A percentile compares a stretch with the other conserved stretches of the same genome.
These are phyloP conservation scores for Bombus confusus DNA, from an alignment of 1,140 invertebrate genomes.

Conservation along the genomic window DNA sequence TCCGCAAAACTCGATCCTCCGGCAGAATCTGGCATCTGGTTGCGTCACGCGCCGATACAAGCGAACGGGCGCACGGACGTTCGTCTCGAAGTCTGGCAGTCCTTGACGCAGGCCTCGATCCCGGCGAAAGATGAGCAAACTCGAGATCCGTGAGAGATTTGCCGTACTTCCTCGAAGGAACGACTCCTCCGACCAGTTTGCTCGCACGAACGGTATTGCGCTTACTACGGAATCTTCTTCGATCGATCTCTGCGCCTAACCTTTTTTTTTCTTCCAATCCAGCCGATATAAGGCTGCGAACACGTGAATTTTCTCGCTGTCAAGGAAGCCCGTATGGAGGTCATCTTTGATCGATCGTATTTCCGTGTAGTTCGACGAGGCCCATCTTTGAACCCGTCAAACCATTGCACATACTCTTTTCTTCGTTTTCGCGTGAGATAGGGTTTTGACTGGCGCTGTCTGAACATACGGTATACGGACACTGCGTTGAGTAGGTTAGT, in stretches of 20 bases:
- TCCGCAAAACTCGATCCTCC: conserved; percentile 61
- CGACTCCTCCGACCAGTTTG: conserved; percentile 30
- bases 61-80: conserved; percentile 36
- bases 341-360: conserved; percentile 37
- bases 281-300: background rate
- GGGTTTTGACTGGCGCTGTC: background rate
- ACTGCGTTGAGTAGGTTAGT: background rate
- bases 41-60: conserved; percentile 59
- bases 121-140: conserved; percentile 62
- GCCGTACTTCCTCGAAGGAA: conserved; percentile 54
- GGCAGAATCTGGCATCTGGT: conserved; percentile 59
- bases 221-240: conserved; percentile 31
- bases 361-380: conserved; percentile 5
- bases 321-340: conserved; percentile 8
- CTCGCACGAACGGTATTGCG: conserved; percentile 43
- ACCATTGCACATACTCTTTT: conserved; percentile 12
- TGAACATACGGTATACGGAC: background rate
- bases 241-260: conserved; percentile 18
- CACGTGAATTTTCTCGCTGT: conserved; percentile 16
- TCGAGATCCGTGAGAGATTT: conserved; percentile 67
- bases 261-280: background rate
- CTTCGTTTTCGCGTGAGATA: background rate
- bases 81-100: conserved; percentile 37
- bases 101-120: conserved; percentile 62
- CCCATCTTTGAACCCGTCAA: conserved; percentile 20